Evolutionary conservation across 1,140 invertebrate genomes (phyloP), one percentile per base, ranked within the genome.

Genomic region (Maconellicoccus hirsutus): DNA sequence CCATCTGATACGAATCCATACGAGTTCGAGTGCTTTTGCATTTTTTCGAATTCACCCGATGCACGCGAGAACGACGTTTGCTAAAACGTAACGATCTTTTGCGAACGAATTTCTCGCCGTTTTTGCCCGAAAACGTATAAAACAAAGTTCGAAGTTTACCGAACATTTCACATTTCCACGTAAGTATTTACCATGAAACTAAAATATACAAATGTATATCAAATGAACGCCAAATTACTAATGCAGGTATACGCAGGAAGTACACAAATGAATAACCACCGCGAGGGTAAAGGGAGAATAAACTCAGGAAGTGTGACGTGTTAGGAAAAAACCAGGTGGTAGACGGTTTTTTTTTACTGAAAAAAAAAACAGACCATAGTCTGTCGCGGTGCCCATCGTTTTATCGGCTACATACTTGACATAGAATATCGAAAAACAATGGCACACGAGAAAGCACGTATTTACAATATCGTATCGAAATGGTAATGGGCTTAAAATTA

Each of bases 221-320:
- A 52, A 52, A 52, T 19, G 42, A 19, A 16, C 42, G n/a, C 42
- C 42, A 19, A 33, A 33, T 33, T 52, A 52, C 42, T 52, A 33
- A 52, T 52, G 42, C 42, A 52, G 42, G 42, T 52, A 52, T 19
- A 16, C 42, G 42, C 42, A 52, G 42, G 42, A 52, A 52, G 42
- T 19, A 19, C n/a, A 52, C n/a, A 52, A 52, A 52, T 52, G 42
- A 52, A 52, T 52, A 19, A 52, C 42, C 2, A 52, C n/a, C n/a
- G 42, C 42, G 42, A 16, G 42, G 4, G 42, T 3, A 16, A 52
- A 16, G 42, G 42, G 42, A 16, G 42, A 52, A 52, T 52, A 19
- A 52, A 52, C 6, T 52, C 42, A 52, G 42, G 42, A 52, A 52
- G 42, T 52, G 42, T 52, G 42, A 52, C 42, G 42, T 52, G 42